phyloP scores from a whole-genome alignment of 2,888 invertebrate genomes.

The Apodemia zela region DNA sequence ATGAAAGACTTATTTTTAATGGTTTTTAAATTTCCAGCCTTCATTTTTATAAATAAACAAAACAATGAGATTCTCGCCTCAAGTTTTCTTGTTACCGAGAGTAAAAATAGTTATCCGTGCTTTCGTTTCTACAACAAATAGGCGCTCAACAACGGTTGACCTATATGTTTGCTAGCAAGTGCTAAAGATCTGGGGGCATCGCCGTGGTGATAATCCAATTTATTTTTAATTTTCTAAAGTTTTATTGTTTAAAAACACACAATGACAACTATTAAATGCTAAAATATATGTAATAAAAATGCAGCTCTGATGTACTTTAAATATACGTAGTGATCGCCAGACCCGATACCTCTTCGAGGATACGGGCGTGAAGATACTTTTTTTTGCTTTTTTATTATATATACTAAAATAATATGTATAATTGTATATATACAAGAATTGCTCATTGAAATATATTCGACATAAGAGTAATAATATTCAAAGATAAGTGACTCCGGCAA shows the following conservation, averaged over 20 bases:
- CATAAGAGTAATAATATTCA: no score
- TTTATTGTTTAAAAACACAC: not conserved
- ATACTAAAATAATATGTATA: no score
- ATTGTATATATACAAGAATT: no score
- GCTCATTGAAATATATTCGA: no score
- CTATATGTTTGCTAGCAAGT: conserved; percentile 29
- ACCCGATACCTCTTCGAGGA: no score
- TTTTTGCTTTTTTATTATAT: no score
- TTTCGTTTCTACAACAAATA: conserved; percentile 4
- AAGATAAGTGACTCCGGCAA: no score
- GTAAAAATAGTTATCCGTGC: conserved; percentile 29
- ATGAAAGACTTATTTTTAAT: not conserved
- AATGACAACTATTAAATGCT: not conserved
- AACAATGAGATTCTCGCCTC: conserved; percentile 9
- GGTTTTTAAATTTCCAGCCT: not conserved
- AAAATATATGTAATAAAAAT: not conserved
- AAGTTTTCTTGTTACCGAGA: conserved; percentile 20
- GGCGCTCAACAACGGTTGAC: conserved; percentile 30
- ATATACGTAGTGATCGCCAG: no score
- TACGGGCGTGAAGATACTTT: no score
- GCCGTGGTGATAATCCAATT: conserved; percentile 5
- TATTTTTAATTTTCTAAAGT: conserved; percentile 3
- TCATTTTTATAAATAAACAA: conserved; percentile 6
- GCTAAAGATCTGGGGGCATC: conserved; percentile 1
- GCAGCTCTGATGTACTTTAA: no score